A percentile compares a stretch with the other conserved stretches of the same genome.
Conservation (phyloP, 1,140 invertebrate species). For the Meloidogyne exigua region DNA sequence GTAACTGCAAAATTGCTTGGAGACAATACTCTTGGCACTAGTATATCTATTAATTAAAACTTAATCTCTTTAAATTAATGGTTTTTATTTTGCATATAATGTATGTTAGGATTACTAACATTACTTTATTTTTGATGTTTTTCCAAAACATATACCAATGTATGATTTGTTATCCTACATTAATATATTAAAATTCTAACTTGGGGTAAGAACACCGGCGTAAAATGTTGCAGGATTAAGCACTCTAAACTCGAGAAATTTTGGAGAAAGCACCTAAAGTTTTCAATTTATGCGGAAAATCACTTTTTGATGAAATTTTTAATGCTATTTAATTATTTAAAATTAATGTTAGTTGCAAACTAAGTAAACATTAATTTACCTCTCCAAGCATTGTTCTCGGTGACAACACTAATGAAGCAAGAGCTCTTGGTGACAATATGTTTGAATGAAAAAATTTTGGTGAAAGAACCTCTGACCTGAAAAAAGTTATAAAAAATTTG, state of each 20-base stretch:
- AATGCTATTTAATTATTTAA: too few relatives aligned
- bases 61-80: too few relatives aligned
- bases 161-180: background rate
- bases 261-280: slow-evolving; percentile 35
- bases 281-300: too few relatives aligned
- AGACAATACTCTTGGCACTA: slow-evolving; percentile 27
- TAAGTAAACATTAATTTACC: background rate
- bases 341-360: too few relatives aligned
- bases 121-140: too few relatives aligned
- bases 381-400: slow-evolving; percentile 32
- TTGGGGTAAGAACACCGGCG: slow-evolving; percentile 29
- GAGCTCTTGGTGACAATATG: slow-evolving; percentile 33
- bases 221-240: slow-evolving; percentile 36
- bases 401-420: slow-evolving; percentile 32
- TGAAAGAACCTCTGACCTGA: slow-evolving; percentile 28
- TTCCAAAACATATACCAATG: background rate
- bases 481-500: too few relatives aligned
- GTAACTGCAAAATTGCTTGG: slow-evolving; percentile 32
- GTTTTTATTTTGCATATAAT: too few relatives aligned
- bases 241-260: slow-evolving; percentile 33
- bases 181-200: slow-evolving; percentile 24
- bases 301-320: too few relatives aligned
- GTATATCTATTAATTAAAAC: slow-evolving; percentile 21
- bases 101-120: too few relatives aligned
- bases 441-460: slow-evolving; percentile 39